Conservation (phyloP, 2,888 invertebrate genomes). For the Drosophila atripex region DNA sequence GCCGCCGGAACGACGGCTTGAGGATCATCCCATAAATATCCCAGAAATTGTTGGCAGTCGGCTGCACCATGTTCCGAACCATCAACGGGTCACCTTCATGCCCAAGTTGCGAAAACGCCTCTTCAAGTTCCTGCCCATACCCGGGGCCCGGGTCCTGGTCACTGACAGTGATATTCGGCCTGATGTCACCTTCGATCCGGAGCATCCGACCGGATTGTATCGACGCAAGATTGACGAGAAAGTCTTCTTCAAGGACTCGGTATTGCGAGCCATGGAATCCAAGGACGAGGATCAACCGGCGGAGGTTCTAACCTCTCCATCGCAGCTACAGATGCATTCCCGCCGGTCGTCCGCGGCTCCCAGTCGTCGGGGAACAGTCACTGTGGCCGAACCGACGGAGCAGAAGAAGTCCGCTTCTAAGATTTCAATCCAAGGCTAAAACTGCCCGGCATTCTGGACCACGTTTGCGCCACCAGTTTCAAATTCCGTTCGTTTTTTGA, state of each 20-base stretch:
- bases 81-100: conserved; percentile 58
- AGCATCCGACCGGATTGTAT: conserved; percentile 59
- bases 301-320: accelerated
- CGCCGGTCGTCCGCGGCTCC: neutral
- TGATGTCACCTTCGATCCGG: conserved; percentile 51
- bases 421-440: conserved; percentile 16
- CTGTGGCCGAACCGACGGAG: neutral
- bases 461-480: conserved; percentile 64
- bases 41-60: conserved; percentile 50
- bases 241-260: conserved; percentile 48
- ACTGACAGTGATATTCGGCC: conserved; percentile 69
- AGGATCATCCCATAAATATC: conserved; percentile 62
- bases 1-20: conserved; percentile 64
- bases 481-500: conserved; percentile 53
- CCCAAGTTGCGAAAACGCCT: conserved; percentile 72
- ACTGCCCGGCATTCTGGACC: conserved; percentile 16
- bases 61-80: conserved; percentile 63
- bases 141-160: conserved; percentile 73
- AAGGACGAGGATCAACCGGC: neutral
- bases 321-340: neutral
- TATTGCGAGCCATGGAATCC: conserved; percentile 32
- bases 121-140: conserved; percentile 80
- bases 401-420: neutral
- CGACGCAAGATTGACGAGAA: conserved; percentile 49
- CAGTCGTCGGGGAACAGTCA: neutral